Base-by-base conservation (phyloP, 2,113 vertebrate species). In the Eulemur rufifrons region DNA sequence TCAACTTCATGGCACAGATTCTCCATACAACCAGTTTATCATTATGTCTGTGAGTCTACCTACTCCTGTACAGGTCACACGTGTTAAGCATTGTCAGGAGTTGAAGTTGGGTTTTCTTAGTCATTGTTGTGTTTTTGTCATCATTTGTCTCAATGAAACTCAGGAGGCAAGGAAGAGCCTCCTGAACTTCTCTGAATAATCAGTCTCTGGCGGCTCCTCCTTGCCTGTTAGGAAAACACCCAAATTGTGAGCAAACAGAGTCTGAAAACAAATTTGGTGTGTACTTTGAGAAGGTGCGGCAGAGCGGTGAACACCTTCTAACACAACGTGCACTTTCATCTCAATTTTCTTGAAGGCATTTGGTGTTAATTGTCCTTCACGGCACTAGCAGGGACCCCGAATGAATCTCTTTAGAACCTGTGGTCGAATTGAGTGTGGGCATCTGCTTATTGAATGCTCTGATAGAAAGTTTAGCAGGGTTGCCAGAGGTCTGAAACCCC, bases 381-480 rank as follows among this genome's bases (percentile, higher is more conserved):
- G 80, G 34, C 54, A 68, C 63, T 20, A 52, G 63, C 63, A 91
- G 68, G 74, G 56, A 89, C 86, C 74, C 84, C 21, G 42, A 52
- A 92, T 68, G 34, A 78, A 73, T 64, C 73, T 80, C 76, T 71
- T 59, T 81, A 68, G 88, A 86, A 69, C 29, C 25, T 61, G 2
- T 91, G 5, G 32, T 64, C 86, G 32, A 34, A 81, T 64, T 91
- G 77, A 84, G 27, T 13, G 6, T 89, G 71, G 66, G 63, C 42
- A 21, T 97, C 92, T 96, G 69, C 39, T 91, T 95, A 45, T 96
- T 87, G 86, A 77, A 71, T 76, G 96, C 86, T 82, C 83, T 45
- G 45, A 78, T 80, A 54, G 11, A 29, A 89, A 87, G 20, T 97
- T 88, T 45, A 95, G 82, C 21, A 63, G 86, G 89, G 61, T 73